phyloP scores from a whole-genome alignment of 2,797 vertebrate species.

The Syngnathus acus region DNA sequence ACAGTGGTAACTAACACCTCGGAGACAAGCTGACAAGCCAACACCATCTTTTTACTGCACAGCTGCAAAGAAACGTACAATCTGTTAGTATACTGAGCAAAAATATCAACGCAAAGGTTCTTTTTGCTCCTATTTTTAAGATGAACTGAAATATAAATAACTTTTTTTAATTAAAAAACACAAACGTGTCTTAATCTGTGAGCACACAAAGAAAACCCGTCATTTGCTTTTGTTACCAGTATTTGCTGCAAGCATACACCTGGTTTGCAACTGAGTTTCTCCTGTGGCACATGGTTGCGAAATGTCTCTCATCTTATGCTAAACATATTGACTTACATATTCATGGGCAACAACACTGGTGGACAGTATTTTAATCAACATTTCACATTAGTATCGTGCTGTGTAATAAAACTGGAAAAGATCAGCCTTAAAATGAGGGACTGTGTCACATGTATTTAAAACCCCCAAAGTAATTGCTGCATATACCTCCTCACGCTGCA shows the following conservation, averaged over 20 bases:
- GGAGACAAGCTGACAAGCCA: not conserved
- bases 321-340: no score
- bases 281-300: no score
- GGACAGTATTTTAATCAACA: no score
- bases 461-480: not conserved
- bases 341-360: no score
- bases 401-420: not conserved
- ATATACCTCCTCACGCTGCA: not conserved
- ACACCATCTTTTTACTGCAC: not conserved
- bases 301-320: no score
- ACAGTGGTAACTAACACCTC: not conserved
- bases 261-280: no score
- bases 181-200: no score
- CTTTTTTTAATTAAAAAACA: not conserved
- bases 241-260: no score
- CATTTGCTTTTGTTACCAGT: no score
- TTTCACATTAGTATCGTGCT: no score
- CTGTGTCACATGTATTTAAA: not conserved
- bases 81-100: not conserved
- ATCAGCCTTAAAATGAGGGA: not conserved
- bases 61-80: not conserved
- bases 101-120: not conserved
- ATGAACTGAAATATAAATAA: not conserved
- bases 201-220: no score
- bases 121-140: not conserved